These are phyloP conservation scores for Idris sp. DNA, from an alignment of 1,140 invertebrate species.

Conservation along the genomic window DNA sequence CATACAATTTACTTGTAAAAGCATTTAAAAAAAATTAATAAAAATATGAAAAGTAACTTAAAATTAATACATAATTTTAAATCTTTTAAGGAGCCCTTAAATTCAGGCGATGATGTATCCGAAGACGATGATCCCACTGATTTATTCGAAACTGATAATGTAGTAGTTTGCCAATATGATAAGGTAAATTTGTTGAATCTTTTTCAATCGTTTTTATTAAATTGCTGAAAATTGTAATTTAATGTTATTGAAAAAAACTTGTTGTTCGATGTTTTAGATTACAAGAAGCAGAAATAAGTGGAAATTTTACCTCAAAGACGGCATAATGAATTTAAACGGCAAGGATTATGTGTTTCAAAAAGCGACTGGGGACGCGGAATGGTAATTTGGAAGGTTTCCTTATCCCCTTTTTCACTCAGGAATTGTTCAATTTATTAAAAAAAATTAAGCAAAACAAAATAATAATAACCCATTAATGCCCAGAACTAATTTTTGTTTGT, in stretches of 20 bases:
- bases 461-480: too few species aligned
- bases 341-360: slow-evolving; percentile 99
- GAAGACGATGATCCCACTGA: slow-evolving; percentile 97
- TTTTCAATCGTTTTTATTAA: too few species aligned
- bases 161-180: slow-evolving; percentile 99
- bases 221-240: slow-evolving; percentile 4
- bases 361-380: slow-evolving; percentile 98
- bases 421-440: too few species aligned
- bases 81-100: slow-evolving; percentile 91
- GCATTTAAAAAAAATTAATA: too few species aligned
- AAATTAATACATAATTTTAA: too few species aligned
- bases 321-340: slow-evolving; percentile 99
- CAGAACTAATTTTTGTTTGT: too few species aligned
- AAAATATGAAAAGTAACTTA: too few species aligned
- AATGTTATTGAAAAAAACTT: not conserved
- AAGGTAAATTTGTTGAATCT: slow-evolving; percentile 82
- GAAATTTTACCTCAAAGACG: slow-evolving; percentile 99
- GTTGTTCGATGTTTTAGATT: slow-evolving; percentile 86
- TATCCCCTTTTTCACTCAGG: too few species aligned
- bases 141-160: slow-evolving; percentile 98
- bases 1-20: too few species aligned
- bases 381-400: too few species aligned
- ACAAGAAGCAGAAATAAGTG: slow-evolving; percentile 98
- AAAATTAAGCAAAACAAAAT: too few species aligned
- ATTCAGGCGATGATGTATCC: slow-evolving; percentile 97